These are phyloP conservation scores for Scophthalmus maximus DNA, from an alignment of 2,113 vertebrate species.

Conservation along the genomic window DNA sequence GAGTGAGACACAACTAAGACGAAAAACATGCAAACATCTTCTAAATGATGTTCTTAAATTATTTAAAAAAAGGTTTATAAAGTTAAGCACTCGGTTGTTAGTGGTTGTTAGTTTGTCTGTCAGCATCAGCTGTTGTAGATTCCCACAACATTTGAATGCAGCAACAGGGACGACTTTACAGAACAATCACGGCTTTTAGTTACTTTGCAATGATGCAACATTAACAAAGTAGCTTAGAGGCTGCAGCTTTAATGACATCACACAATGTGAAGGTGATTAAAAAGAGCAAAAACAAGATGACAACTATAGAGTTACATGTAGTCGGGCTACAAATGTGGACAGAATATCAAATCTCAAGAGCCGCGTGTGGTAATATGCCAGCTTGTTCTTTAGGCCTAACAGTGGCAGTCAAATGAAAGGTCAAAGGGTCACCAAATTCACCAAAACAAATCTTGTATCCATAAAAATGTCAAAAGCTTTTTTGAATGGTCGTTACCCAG, in stretches of 20 bases:
- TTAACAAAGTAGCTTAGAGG: neutral
- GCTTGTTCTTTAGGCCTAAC: neutral
- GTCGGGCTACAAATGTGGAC: neutral
- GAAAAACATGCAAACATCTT: neutral
- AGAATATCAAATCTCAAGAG: too few species aligned
- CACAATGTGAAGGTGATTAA: neutral
- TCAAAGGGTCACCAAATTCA: neutral
- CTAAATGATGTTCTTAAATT: too few species aligned
- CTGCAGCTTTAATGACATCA: neutral
- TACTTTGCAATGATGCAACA: neutral
- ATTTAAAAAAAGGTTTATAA: too few species aligned
- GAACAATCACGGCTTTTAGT: neutral
- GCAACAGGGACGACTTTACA: neutral
- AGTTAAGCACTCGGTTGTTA: neutral
- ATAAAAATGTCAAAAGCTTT: neutral
- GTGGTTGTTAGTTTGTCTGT: neutral
- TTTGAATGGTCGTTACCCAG: too few species aligned
- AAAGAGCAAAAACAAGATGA: slow-evolving; percentile 10
- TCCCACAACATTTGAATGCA: neutral
- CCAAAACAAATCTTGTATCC: neutral
- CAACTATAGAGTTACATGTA: neutral
- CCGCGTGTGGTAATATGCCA: too few species aligned
- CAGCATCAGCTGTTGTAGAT: neutral
- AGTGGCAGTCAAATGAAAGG: neutral
- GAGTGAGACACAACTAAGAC: neutral